These are phyloP conservation scores for Otis tarda DNA, from an alignment of 2,113 vertebrate species.

Conservation along the genomic window DNA sequence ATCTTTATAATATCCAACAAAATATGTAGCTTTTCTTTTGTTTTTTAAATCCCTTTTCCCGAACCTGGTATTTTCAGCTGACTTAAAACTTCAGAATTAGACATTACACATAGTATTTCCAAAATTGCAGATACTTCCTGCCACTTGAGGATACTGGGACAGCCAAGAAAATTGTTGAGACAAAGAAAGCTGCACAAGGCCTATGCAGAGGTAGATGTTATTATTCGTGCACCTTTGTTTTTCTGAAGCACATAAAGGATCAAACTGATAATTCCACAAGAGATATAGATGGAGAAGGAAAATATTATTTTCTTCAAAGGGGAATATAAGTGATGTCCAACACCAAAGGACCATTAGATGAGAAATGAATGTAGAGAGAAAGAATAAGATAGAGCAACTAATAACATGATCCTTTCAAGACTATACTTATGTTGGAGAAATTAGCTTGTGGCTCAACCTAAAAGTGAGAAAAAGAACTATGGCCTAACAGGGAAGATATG, in stretches of 20 bases:
- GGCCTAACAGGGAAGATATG: neutral
- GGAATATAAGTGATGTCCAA: neutral
- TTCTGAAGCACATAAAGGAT: neutral
- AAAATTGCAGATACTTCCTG: neutral
- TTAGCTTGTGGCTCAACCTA: neutral
- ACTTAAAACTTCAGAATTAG: neutral
- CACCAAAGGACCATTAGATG: neutral
- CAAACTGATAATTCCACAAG: neutral
- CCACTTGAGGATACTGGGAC: neutral
- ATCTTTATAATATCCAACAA: neutral
- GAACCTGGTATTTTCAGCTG: neutral
- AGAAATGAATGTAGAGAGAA: neutral
- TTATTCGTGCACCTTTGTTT: neutral
- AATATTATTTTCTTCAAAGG: neutral
- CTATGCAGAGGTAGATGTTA: neutral
- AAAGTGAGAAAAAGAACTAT: neutral
- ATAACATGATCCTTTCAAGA: neutral
- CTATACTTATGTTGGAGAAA: neutral
- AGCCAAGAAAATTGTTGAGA: neutral
- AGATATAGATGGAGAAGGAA: neutral
- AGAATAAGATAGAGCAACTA: neutral
- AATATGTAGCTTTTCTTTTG: neutral
- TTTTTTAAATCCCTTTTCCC: neutral
- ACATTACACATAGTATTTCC: neutral
- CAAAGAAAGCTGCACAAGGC: neutral